phyloP scores from a whole-genome alignment of 2,113 vertebrate genomes.

The Otocyon megalotis region DNA sequence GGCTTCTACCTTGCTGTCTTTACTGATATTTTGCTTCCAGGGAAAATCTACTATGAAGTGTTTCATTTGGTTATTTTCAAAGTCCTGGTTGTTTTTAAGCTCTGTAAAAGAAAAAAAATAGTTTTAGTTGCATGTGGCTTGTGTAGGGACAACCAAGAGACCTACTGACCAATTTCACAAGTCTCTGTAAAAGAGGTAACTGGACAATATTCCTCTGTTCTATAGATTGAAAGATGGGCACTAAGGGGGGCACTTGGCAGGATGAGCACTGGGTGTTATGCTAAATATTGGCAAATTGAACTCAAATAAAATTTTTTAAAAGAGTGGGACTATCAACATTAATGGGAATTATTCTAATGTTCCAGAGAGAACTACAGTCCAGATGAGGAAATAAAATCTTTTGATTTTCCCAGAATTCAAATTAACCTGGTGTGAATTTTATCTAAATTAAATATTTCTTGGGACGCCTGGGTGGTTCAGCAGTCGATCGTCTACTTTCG shows the following conservation, averaged over 20 bases:
- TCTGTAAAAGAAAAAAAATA: neutral
- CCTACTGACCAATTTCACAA: neutral
- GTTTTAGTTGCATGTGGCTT: neutral
- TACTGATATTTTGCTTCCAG: conserved; percentile 5
- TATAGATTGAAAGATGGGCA: neutral
- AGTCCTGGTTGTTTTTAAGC: neutral
- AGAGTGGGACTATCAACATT: neutral
- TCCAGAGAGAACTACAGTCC: neutral
- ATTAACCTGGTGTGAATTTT: neutral
- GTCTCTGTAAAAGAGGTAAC: neutral
- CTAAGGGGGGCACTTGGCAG: too few relatives aligned
- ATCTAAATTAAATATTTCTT: neutral
- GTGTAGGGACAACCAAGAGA: neutral
- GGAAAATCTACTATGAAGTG: neutral
- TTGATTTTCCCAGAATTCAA: neutral
- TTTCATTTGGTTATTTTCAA: conserved; percentile 48
- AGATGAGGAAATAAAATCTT: neutral
- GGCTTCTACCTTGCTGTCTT: neutral
- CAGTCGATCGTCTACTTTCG: too few relatives aligned
- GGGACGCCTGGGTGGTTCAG: too few relatives aligned
- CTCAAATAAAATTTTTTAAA: too few relatives aligned
- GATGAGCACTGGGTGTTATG: too few relatives aligned
- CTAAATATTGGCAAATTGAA: too few relatives aligned
- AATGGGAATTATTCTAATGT: neutral
- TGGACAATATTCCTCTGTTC: neutral